A percentile compares a stretch with the other conserved stretches of the same genome.
Evolutionary conservation across 2,888 invertebrate genomes (phyloP).

Genomic region (Pantelozetes paolii): DNA sequence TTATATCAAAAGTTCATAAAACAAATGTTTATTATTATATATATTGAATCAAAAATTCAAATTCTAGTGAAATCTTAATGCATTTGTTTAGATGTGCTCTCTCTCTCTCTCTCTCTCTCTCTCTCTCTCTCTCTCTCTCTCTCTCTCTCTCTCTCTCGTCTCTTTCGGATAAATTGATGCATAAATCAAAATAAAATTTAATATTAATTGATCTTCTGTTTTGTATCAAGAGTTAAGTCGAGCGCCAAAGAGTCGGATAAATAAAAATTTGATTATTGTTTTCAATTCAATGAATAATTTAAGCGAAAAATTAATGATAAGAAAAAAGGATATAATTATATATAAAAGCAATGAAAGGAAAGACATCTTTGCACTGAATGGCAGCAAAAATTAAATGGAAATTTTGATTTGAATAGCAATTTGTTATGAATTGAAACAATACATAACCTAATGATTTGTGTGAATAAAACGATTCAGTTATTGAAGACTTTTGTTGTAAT

Average conservation of each 20-base stretch:
- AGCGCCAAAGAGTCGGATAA: neutral
- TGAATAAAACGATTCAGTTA: no score
- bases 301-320: neutral
- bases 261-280: neutral
- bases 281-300: neutral
- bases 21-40: neutral
- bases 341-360: no score
- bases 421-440: no score
- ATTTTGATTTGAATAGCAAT: no score
- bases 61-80: neutral
- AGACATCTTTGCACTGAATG: no score
- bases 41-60: neutral
- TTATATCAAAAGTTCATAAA: neutral
- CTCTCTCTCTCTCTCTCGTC: neutral
- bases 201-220: neutral
- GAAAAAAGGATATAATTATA: neutral
- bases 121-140: constrained; percentile 22
- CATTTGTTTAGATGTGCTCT: neutral
- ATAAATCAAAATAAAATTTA: neutral
- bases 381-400: no score
- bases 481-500: no score
- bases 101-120: constrained; percentile 3
- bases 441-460: no score
- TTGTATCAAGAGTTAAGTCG: neutral
- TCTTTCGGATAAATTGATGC: neutral